A percentile compares a stretch with the other conserved stretches of the same genome.
These are phyloP conservation scores for Acanthurus leucopareius DNA, from an alignment of 2,797 vertebrate genomes.

Conservation along the genomic window DNA sequence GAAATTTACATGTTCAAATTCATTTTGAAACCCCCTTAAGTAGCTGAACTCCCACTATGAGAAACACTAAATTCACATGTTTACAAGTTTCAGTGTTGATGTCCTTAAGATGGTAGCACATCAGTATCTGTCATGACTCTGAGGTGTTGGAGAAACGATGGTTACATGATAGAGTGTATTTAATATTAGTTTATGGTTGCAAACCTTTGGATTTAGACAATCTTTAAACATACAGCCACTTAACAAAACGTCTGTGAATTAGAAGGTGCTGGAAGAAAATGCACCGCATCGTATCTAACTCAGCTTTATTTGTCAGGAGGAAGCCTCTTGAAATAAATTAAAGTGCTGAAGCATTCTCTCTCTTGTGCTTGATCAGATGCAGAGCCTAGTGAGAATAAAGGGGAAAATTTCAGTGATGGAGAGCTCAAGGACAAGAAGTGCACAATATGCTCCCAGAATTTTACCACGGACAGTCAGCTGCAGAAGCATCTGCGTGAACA, in stretches of 20 bases:
- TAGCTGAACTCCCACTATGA: not conserved
- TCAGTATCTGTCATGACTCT: not conserved
- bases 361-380: constrained; percentile 46
- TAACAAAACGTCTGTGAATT: not conserved
- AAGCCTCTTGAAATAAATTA: constrained; percentile 28
- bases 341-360: constrained; percentile 22
- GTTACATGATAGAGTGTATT: not conserved
- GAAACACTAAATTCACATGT: not conserved
- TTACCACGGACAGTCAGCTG: constrained; percentile 93
- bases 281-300: not conserved
- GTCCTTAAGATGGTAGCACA: too few relatives aligned
- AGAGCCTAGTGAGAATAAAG: constrained; percentile 81
- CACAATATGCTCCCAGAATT: constrained; percentile 92
- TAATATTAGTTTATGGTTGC: not conserved
- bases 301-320: not conserved
- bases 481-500: constrained; percentile 96
- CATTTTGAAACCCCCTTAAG: not conserved
- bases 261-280: not conserved
- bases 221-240: not conserved
- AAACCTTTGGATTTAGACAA: not conserved
- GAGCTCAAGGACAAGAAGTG: constrained; percentile 91
- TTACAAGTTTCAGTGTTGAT: not conserved
- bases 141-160: not conserved
- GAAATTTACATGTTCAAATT: not conserved
- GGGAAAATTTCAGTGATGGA: constrained; percentile 85